Percentiles rank a stretch among this genome's conserved stretches.
Conservation (phyloP, 2,113 vertebrate genomes). For the Melanocharis versteri region DNA sequence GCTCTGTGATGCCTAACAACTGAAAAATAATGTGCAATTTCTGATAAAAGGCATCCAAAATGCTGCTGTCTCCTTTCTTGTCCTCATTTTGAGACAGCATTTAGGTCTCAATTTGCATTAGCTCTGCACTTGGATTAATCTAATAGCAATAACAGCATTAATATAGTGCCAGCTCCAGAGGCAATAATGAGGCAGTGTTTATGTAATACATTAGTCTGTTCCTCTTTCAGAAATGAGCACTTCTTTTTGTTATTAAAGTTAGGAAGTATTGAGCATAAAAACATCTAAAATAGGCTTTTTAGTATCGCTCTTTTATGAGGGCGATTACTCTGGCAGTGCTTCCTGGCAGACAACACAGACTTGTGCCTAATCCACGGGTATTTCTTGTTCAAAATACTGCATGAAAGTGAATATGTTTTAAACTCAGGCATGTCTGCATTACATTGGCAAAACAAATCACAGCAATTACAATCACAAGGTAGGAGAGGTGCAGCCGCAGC, state of each 20-base stretch:
- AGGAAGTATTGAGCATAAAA: neutral
- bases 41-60: neutral
- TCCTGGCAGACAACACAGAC: constrained; percentile 68
- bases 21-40: neutral
- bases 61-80: neutral
- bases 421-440: constrained; percentile 79
- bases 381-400: constrained; percentile 74
- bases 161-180: neutral
- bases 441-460: constrained; percentile 81
- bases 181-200: neutral
- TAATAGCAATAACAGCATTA: neutral
- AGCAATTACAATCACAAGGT: constrained; percentile 38
- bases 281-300: neutral
- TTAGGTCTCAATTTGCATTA: constrained; percentile 32
- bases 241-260: neutral
- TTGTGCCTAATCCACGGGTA: constrained; percentile 82
- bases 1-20: neutral
- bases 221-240: neutral
- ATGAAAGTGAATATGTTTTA: constrained; percentile 73
- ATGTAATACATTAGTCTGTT: neutral
- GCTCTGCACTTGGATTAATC: constrained; percentile 36
- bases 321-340: constrained; percentile 4
- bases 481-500: neutral
- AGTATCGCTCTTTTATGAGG: neutral
- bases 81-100: constrained; percentile 22